phyloP scores from a whole-genome alignment of 2,113 vertebrate species.

The Passer montanus region DNA sequence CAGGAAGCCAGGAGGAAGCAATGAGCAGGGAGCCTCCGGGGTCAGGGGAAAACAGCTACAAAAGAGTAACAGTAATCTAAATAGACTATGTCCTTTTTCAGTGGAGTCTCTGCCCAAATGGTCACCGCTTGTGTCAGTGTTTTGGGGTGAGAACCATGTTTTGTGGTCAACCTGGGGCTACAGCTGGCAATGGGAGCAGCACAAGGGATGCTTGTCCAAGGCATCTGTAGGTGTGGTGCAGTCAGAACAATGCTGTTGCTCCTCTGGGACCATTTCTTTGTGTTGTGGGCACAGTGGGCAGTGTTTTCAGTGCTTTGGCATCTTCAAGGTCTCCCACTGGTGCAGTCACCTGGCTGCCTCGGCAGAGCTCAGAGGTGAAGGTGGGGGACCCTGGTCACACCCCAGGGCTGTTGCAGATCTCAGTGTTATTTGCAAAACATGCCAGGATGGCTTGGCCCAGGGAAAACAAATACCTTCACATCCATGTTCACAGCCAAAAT shows the following conservation, averaged over 20 bases:
- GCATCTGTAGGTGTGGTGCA: fast-evolving
- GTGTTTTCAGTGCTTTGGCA: not conserved
- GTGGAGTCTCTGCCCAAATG: not conserved
- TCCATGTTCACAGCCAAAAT: not conserved
- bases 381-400: fast-evolving
- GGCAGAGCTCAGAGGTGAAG: not conserved
- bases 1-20: not conserved
- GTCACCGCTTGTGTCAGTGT: not conserved
- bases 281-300: not conserved
- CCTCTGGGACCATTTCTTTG: not conserved
- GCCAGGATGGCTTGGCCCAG: not conserved
- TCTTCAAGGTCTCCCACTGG: not conserved
- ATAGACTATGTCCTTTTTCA: not conserved
- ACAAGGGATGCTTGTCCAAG: not conserved
- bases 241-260: not conserved
- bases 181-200: not conserved
- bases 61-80: not conserved
- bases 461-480: not conserved
- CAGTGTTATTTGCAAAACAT: not conserved
- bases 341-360: fast-evolving
- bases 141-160: not conserved
- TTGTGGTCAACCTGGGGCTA: not conserved
- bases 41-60: not conserved
- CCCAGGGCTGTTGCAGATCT: not conserved
- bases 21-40: not conserved